phyloP scores from a whole-genome alignment of 2,113 vertebrate genomes.

The Anthoscopus minutus region DNA sequence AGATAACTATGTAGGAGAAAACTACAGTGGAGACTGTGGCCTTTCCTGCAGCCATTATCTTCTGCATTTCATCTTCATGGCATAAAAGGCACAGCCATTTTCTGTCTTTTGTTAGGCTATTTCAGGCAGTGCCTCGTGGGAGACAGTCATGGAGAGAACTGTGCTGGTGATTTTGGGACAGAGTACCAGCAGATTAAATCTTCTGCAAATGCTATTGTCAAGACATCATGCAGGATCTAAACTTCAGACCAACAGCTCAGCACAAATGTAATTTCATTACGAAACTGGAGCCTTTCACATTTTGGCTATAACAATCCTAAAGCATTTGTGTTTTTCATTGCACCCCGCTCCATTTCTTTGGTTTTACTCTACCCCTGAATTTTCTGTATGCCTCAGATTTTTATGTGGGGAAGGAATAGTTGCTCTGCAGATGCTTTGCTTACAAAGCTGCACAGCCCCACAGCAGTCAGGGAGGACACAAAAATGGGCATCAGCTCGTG shows the following conservation, averaged over 20 bases:
- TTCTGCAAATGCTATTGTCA: not conserved
- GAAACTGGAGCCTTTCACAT: not conserved
- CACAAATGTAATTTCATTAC: not conserved
- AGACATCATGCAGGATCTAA: not conserved
- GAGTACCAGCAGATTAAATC: not conserved
- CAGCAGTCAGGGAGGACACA: not conserved
- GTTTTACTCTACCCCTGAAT: not conserved
- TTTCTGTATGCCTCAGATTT: not conserved
- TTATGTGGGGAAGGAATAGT: not conserved
- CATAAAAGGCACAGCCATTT: not conserved
- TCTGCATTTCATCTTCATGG: not conserved
- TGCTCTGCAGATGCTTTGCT: not conserved
- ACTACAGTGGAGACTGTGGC: not conserved
- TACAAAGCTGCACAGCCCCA: not conserved
- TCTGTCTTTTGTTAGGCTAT: not conserved
- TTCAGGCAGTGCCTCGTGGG: not conserved
- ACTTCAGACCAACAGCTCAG: conserved; percentile 1
- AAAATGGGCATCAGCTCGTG: not conserved
- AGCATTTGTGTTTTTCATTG: not conserved
- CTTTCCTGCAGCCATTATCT: not conserved
- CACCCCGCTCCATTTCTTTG: not conserved
- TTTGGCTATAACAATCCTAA: not conserved
- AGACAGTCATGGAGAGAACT: not conserved
- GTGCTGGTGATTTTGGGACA: not conserved
- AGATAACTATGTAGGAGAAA: not conserved